Conservation (phyloP, 2,113 vertebrate genomes). For the Poeciliopsis retropinna region DNA sequence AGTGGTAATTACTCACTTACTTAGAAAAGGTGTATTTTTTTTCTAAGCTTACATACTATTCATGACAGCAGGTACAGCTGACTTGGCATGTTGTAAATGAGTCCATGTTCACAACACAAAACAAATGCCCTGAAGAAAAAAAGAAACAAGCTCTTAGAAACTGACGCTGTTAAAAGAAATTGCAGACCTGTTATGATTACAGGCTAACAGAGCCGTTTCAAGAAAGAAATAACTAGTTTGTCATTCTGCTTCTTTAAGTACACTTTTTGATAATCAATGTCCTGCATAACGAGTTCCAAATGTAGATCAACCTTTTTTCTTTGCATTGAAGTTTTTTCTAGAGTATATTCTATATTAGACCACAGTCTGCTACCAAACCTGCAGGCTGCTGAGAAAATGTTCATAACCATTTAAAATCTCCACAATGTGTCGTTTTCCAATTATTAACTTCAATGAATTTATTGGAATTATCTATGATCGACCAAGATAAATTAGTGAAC, state of each 20-base stretch:
- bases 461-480: too few relatives aligned
- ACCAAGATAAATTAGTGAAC: too few relatives aligned
- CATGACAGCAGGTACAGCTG: not conserved
- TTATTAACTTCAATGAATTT: too few relatives aligned
- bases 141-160: constrained; percentile 52
- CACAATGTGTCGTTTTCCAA: too few relatives aligned
- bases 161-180: constrained; percentile 57
- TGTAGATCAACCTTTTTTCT: not conserved
- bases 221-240: constrained; percentile 45
- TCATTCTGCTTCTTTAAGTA: constrained; percentile 25
- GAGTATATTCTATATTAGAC: too few relatives aligned
- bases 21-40: not conserved
- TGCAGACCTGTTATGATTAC: constrained; percentile 38
- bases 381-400: too few relatives aligned
- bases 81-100: constrained; percentile 5
- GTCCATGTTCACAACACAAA: constrained; percentile 16
- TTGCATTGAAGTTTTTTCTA: not conserved
- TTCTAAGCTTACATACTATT: constrained; percentile 5
- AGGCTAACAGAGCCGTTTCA: constrained; percentile 19
- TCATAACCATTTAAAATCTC: too few relatives aligned
- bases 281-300: constrained; percentile 25
- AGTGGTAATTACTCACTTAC: not conserved
- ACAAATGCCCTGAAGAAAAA: constrained; percentile 15
- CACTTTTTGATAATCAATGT: constrained; percentile 24
- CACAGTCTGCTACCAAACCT: too few relatives aligned